These are phyloP conservation scores for Drosophila gunungcola DNA, from an alignment of 1,140 invertebrate species.

Conservation along the genomic window DNA sequence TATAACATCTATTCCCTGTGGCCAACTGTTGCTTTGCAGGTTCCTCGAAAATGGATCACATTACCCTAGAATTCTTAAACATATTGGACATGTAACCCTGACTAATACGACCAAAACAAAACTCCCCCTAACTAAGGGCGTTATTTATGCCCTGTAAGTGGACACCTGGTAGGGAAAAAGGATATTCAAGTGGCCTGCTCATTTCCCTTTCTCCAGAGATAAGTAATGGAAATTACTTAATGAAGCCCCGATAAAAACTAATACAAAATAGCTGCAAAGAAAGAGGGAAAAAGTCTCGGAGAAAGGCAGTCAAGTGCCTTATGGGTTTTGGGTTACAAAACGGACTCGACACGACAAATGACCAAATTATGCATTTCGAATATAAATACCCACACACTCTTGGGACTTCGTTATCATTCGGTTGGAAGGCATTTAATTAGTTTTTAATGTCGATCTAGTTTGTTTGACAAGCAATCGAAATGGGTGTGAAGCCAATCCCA, in stretches of 20 bases:
- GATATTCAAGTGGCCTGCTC: constrained; percentile 58
- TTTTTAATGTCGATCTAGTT: constrained; percentile 80
- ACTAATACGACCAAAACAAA: constrained; percentile 76
- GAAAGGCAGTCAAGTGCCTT: constrained; percentile 68
- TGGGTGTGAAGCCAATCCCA: constrained; percentile 52
- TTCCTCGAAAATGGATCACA: constrained; percentile 60
- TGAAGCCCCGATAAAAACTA: constrained; percentile 71
- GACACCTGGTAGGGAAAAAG: constrained; percentile 57
- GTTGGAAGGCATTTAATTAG: constrained; percentile 74
- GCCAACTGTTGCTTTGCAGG: constrained; percentile 53
- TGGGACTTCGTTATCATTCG: constrained; percentile 39
- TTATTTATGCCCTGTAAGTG: constrained; percentile 64
- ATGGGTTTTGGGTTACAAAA: constrained; percentile 81
- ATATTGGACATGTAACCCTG: constrained; percentile 42
- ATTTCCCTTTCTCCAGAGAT: constrained; percentile 49
- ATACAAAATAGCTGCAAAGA: constrained; percentile 17
- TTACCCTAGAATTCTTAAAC: constrained; percentile 50
- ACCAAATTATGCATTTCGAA: constrained; percentile 72
- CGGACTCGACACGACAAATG: constrained; percentile 73
- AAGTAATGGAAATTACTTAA: constrained; percentile 78
- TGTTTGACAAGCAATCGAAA: constrained; percentile 77
- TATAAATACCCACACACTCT: constrained; percentile 32
- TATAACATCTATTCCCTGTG: constrained; percentile 42
- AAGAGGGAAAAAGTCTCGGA: constrained; percentile 25
- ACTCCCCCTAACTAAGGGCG: constrained; percentile 51